A percentile compares a stretch with the other conserved stretches of the same genome.
These are phyloP conservation scores for Encarsia formosa DNA, from an alignment of 2,888 invertebrate species.

Conservation along the genomic window DNA sequence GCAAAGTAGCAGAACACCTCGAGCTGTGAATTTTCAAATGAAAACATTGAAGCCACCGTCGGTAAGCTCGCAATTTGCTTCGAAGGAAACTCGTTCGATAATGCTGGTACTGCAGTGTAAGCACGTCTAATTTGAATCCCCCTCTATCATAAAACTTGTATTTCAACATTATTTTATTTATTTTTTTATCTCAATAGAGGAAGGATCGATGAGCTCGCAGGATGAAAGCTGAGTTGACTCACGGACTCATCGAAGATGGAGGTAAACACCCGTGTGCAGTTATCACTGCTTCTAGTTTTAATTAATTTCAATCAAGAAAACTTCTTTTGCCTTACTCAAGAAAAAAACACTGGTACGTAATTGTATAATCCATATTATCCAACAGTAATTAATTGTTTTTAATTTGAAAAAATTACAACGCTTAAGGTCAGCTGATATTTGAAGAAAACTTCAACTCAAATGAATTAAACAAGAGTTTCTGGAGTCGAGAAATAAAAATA, in stretches of 20 bases:
- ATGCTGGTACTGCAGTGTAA: neutral
- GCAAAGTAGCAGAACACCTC: no score
- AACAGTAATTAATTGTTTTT: no score
- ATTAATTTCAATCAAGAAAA: constrained; percentile 15
- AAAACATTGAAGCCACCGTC: neutral
- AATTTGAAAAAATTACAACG: neutral
- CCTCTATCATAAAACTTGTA: neutral
- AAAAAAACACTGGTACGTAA: constrained; percentile 3
- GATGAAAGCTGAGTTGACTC: constrained; percentile 6
- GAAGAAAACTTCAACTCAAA: constrained; percentile 58
- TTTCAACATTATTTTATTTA: constrained; percentile 8
- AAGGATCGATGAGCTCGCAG: constrained; percentile 8
- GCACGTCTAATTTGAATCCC: constrained; percentile 11
- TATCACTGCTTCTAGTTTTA: constrained; percentile 9
- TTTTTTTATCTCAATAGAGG: constrained; percentile 2
- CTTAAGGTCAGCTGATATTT: constrained; percentile 50
- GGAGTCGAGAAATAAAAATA: constrained; percentile 38
- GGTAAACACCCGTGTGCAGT: no score
- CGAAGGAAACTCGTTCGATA: constrained; percentile 1
- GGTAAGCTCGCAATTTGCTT: constrained; percentile 5
- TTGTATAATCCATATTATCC: constrained; percentile 11
- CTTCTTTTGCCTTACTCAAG: constrained; percentile 10
- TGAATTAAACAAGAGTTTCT: constrained; percentile 29
- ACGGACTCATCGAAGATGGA: constrained; percentile 16
- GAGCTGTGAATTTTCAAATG: neutral